A percentile compares a stretch with the other conserved stretches of the same genome.
These are phyloP conservation scores for Drosophila paranaensis DNA, from an alignment of 2,888 invertebrate genomes.

Conservation along the genomic window DNA sequence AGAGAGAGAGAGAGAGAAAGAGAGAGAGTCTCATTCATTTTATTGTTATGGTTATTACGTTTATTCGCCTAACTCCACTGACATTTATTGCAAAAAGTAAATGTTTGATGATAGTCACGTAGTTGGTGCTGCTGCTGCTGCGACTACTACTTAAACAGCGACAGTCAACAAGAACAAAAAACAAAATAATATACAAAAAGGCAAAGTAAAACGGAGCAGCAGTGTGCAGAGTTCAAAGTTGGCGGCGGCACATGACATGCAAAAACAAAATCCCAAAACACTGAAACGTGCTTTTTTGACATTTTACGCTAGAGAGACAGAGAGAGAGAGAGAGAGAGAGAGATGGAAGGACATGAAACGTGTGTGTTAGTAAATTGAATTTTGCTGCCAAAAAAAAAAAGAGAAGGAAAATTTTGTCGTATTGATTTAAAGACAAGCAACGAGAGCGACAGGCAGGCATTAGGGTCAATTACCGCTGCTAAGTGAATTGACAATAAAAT, in stretches of 20 bases:
- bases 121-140: constrained; percentile 49
- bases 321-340: constrained; percentile 13
- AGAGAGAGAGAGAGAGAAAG: too few relatives aligned
- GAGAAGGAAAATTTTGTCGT: constrained; percentile 28
- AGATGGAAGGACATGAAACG: not conserved
- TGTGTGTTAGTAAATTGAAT: constrained; percentile 65
- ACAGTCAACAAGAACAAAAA: constrained; percentile 30
- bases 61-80: constrained; percentile 49
- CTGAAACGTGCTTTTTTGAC: constrained; percentile 77
- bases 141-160: constrained; percentile 36
- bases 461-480: constrained; percentile 76
- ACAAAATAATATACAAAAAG: constrained; percentile 7
- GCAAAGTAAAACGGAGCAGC: constrained; percentile 14
- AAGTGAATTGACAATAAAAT: constrained; percentile 69
- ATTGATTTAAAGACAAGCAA: constrained; percentile 61
- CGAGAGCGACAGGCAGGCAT: constrained; percentile 33
- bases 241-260: constrained; percentile 70
- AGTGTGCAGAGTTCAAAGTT: constrained; percentile 64
- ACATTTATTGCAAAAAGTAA: constrained; percentile 68
- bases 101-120: constrained; percentile 73
- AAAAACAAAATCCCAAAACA: constrained; percentile 77
- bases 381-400: constrained; percentile 57
- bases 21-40: constrained; percentile 36
- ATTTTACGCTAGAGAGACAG: constrained; percentile 51
- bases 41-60: constrained; percentile 58